A percentile compares a stretch with the other conserved stretches of the same genome.
phyloP scores from a whole-genome alignment of 2,113 vertebrate genomes.

The Marcusenius ussheri region DNA sequence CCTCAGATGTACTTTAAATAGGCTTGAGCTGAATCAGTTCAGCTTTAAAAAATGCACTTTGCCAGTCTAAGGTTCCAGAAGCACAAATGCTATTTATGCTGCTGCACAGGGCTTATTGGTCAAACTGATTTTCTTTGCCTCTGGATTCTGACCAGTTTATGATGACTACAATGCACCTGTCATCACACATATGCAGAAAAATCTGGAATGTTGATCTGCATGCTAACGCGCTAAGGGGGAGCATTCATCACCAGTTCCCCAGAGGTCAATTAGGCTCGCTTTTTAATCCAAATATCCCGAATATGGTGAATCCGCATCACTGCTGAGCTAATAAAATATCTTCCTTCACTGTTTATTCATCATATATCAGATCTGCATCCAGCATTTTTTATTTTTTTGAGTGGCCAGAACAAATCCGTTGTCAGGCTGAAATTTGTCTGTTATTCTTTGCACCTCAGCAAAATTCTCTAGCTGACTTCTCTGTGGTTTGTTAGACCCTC shows the following conservation, averaged over 20 bases:
- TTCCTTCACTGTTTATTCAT: slow-evolving; percentile 32
- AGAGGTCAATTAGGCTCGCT: slow-evolving; percentile 62
- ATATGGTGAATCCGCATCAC: not conserved
- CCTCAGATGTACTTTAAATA: not conserved
- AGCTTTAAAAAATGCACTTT: not conserved
- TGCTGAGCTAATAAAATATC: slow-evolving; percentile 41
- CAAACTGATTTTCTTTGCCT: not conserved
- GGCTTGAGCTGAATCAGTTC: not conserved
- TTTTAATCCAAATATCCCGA: slow-evolving; percentile 49
- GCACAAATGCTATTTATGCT: not conserved
- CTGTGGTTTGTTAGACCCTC: not conserved
- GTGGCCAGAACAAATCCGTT: slow-evolving; percentile 28
- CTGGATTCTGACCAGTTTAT: not conserved
- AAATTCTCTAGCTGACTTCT: not conserved
- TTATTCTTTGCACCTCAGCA: not conserved
- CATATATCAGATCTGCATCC: slow-evolving; percentile 39
- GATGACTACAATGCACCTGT: not conserved
- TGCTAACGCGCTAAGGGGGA: slow-evolving; percentile 29
- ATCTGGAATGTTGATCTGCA: not conserved
- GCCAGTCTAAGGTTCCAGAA: not conserved
- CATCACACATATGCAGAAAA: not conserved
- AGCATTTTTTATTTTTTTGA: slow-evolving; percentile 64
- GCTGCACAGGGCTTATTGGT: not conserved
- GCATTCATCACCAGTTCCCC: slow-evolving; percentile 40
- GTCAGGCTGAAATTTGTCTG: not conserved